Conservation (phyloP, 2,888 invertebrate genomes). For the Oscheius sp. region DNA sequence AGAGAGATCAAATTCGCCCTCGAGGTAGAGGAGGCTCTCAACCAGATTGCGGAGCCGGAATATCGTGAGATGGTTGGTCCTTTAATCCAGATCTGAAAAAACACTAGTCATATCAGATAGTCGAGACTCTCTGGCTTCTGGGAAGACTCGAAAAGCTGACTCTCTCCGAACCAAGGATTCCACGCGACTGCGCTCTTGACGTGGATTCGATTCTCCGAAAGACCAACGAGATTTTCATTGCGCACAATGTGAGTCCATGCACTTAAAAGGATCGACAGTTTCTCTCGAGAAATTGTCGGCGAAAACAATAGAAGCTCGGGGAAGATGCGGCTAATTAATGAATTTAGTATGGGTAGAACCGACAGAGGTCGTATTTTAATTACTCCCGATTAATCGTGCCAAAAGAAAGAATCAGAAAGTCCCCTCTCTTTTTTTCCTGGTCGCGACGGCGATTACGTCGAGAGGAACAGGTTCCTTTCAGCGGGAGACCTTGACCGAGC, state of each 20-base stretch:
- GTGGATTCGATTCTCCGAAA: conserved; percentile 92
- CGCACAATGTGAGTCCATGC: conserved; percentile 84
- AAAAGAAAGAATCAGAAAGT: no score
- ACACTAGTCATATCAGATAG: conserved; percentile 76
- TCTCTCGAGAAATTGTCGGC: background rate
- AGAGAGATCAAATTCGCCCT: conserved; percentile 97
- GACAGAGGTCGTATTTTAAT: no score
- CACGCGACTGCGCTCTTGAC: conserved; percentile 71
- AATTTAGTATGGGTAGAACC: no score
- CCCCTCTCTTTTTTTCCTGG: no score
- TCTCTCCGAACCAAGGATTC: conserved; percentile 57
- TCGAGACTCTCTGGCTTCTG: conserved; percentile 93
- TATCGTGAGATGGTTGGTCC: conserved; percentile 79
- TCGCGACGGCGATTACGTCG: no score
- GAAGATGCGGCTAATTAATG: no score
- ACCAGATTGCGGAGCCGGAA: conserved; percentile 96
- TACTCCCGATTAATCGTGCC: no score
- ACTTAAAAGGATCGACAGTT: no score
- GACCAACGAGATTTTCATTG: conserved; percentile 92
- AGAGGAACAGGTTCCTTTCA: no score
- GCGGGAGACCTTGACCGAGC: no score
- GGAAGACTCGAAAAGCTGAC: conserved; percentile 81
- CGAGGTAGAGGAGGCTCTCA: conserved; percentile 94
- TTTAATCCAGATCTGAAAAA: background rate
- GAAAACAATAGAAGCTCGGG: no score